Evolutionary conservation across 2,113 vertebrate species (phyloP), one percentile per base, ranked within the genome.

Genomic region (Chionis minor): DNA sequence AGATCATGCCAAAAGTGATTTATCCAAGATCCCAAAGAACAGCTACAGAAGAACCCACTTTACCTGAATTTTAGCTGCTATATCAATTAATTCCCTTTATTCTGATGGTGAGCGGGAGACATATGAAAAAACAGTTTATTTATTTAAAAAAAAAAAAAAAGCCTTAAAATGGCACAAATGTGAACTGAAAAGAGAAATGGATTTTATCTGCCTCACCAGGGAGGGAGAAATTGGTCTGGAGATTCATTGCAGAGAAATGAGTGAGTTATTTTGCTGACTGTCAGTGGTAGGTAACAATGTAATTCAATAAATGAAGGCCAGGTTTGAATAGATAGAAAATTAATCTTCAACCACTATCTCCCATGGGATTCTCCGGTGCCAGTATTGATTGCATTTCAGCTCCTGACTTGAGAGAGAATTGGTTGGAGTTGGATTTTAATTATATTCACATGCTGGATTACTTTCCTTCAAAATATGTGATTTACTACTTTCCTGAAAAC

Each of bases 251-350:
- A 81, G 52, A 24, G 56, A 92, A 96, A 91, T 82, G 69, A 94
- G 74, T 84, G 80, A 96, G 67, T 96, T 86, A 94, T 94, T 97
- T 96, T 95, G 73, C 87, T 95, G 94, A 88, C 82, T 96, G 88
- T 70, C 40, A 88, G 81, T 82, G 62, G 54, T 93, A 54, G 58
- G 74, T 94, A 96, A 92, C 73, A 95, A 88, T 88, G 58, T 95
- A 94, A 97, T 98, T 96, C 70, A 97, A 32, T 95, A 94, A 97
- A 67, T 58, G 79, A 94, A 91, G 92, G 65, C 79, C 33, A 81
- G 70, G 83, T 97, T 97, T 88, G 74, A 98, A 96, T 89, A 96
- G 97, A 92, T 89, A 88, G 90, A 97, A 98, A 98, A 98, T 98
- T 95, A 98, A 98, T 98, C 86, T 97, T 97, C 86, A 83, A 61